Conservation (phyloP, 2,888 invertebrate species). For the Tetramorium bicarinatum region DNA sequence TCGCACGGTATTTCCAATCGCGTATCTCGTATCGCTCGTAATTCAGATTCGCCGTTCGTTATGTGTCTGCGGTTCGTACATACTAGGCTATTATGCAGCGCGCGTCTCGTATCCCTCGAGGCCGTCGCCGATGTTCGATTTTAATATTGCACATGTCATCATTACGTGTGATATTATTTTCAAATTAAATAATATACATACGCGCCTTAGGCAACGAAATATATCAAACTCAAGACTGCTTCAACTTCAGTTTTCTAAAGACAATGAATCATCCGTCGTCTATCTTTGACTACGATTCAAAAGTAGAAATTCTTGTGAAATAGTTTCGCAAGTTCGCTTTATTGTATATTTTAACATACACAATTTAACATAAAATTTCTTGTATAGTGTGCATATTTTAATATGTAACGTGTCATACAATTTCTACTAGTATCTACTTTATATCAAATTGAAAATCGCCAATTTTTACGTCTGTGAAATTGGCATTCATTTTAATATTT, state of each 20-base stretch:
- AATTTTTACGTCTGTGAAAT: no score
- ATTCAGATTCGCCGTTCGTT: constrained; percentile 24
- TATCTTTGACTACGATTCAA: neutral
- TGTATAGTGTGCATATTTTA: neutral
- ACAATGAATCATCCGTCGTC: neutral
- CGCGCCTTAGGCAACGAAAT: neutral
- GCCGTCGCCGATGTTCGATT: neutral
- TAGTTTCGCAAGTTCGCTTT: neutral
- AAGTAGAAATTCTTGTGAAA: neutral
- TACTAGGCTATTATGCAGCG: constrained; percentile 9
- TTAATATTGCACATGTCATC: constrained; percentile 6
- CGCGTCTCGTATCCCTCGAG: neutral
- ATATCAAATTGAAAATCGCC: neutral
- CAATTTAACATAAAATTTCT: neutral
- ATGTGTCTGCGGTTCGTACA: neutral
- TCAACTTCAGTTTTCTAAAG: neutral
- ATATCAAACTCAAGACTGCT: constrained; percentile 5
- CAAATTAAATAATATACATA: constrained; percentile 21
- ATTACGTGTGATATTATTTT: constrained; percentile 36
- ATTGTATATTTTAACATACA: neutral
- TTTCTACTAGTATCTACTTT: neutral
- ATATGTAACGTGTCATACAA: neutral
- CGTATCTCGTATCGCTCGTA: constrained; percentile 30
- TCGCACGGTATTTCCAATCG: constrained; percentile 32
- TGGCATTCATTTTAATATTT: no score